Evolutionary conservation across 2,113 vertebrate genomes (phyloP).

Genomic region (Oriolus oriolus): DNA sequence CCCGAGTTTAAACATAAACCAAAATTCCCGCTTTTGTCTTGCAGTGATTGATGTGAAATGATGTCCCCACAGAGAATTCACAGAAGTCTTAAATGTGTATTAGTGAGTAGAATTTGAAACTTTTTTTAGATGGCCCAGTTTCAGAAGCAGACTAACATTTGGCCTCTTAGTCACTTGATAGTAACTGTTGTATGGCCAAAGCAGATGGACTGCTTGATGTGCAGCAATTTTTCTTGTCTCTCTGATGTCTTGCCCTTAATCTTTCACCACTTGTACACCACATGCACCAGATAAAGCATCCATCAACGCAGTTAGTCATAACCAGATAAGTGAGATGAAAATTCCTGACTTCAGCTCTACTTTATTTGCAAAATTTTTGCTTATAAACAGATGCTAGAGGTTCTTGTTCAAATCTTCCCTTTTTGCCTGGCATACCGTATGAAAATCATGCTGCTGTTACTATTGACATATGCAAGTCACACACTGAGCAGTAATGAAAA

Average conservation of each 20-base stretch:
- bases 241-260: slow-evolving; percentile 45
- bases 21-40: not conserved
- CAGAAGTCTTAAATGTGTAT: not conserved
- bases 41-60: not conserved
- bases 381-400: not conserved
- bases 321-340: slow-evolving; percentile 3
- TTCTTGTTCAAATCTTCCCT: slow-evolving; percentile 7
- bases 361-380: not conserved
- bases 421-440: not conserved
- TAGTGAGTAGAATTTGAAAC: not conserved
- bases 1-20: not conserved
- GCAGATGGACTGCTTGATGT: not conserved
- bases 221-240: not conserved
- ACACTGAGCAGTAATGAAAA: slow-evolving; percentile 52
- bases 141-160: not conserved
- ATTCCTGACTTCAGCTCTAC: not conserved
- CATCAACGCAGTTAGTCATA: not conserved
- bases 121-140: not conserved
- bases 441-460: slow-evolving; percentile 20
- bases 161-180: not conserved
- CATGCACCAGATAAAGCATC: not conserved
- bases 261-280: slow-evolving; percentile 10
- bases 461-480: slow-evolving; percentile 15
- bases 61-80: not conserved
- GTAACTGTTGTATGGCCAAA: slow-evolving; percentile 29